A percentile compares a stretch with the other conserved stretches of the same genome.
phyloP scores from a whole-genome alignment of 2,113 vertebrate species.

The Cnemophilus loriae region DNA sequence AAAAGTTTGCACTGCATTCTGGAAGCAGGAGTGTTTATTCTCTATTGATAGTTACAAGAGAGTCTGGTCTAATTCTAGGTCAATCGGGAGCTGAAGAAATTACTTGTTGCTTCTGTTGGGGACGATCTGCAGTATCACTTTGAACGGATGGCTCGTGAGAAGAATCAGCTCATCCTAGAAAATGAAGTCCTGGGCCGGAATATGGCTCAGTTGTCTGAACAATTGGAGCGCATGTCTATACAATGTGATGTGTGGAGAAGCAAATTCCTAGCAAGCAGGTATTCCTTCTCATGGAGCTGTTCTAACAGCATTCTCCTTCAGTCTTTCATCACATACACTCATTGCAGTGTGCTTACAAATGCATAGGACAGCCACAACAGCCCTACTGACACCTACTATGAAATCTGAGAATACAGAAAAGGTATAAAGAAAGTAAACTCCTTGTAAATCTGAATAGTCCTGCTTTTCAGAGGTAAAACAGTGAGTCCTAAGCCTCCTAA shows the following conservation, averaged over 20 bases:
- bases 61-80: constrained; percentile 73
- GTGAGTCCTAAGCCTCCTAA: neutral
- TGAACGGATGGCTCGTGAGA: constrained; percentile 90
- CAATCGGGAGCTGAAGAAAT: constrained; percentile 94
- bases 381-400: neutral
- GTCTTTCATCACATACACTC: neutral
- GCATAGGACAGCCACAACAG: neutral
- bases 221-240: constrained; percentile 93
- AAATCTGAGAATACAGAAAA: neutral
- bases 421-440: neutral
- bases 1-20: neutral
- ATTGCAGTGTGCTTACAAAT: neutral
- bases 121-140: constrained; percentile 97
- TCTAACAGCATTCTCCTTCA: neutral
- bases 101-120: constrained; percentile 93
- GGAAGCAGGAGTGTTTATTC: neutral
- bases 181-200: constrained; percentile 84
- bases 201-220: constrained; percentile 84
- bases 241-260: constrained; percentile 99
- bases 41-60: neutral
- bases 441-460: neutral
- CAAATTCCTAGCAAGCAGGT: constrained; percentile 98
- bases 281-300: neutral
- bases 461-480: neutral
- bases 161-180: constrained; percentile 93